These are phyloP conservation scores for Rotaria sp. DNA, from an alignment of 2,888 invertebrate species.

Conservation along the genomic window DNA sequence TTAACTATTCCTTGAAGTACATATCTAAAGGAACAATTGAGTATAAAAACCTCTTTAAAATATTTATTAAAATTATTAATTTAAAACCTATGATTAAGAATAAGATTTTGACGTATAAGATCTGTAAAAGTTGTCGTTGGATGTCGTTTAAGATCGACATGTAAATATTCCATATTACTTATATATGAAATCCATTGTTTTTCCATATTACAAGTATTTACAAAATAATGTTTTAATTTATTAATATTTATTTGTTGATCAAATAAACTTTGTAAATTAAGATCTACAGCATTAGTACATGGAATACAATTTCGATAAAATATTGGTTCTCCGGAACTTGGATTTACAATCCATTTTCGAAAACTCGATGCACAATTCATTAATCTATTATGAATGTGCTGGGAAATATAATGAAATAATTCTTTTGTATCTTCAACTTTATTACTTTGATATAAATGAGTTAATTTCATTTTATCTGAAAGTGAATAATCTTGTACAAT, in stretches of 20 bases:
- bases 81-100: neutral
- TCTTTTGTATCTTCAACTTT: neutral
- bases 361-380: neutral
- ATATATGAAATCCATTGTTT: neutral
- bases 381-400: neutral
- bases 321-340: neutral
- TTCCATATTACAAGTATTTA: neutral
- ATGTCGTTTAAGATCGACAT: neutral
- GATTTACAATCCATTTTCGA: neutral
- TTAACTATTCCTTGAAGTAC: neutral
- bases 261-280: neutral
- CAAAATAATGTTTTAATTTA: neutral
- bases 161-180: neutral
- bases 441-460: neutral
- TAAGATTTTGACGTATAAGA: neutral
- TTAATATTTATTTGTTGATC: neutral
- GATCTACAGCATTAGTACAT: neutral
- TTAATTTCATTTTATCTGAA: neutral
- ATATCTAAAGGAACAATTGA: neutral
- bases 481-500: neutral
- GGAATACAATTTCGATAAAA: conserved; percentile 1
- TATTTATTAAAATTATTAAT: neutral
- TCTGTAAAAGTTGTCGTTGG: neutral
- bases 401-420: neutral
- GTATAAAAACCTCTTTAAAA: too few species aligned